phyloP scores from a whole-genome alignment of 2,113 vertebrate species.

The Dendrocopos noguchii region DNA sequence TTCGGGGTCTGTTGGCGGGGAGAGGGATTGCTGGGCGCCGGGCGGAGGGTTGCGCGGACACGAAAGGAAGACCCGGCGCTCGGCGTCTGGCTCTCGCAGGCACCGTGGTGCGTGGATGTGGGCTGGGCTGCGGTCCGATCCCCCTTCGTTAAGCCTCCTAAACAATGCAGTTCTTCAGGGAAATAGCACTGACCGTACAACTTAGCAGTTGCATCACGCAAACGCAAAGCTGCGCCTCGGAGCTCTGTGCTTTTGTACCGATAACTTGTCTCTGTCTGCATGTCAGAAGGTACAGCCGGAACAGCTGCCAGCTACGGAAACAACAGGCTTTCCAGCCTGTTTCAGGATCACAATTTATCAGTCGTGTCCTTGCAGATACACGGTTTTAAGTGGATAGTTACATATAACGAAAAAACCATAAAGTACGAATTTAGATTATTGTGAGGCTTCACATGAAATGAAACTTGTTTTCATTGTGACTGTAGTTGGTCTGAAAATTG shows the following conservation, averaged over 20 bases:
- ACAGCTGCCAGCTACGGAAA: neutral
- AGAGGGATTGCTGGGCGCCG: neutral
- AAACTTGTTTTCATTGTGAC: neutral
- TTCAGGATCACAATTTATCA: accelerated
- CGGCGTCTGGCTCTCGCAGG: neutral
- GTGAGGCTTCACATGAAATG: accelerated
- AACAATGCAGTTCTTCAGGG: neutral
- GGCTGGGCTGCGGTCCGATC: accelerated
- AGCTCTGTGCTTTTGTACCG: neutral
- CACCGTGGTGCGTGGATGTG: neutral
- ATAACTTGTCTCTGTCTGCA: accelerated
- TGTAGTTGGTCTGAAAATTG: neutral
- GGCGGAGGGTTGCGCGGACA: neutral
- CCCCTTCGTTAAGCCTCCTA: too few species aligned
- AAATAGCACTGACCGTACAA: accelerated
- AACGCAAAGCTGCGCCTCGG: neutral
- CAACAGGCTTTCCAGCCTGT: neutral
- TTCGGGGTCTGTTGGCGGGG: neutral
- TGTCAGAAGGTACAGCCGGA: neutral
- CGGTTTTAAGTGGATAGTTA: too few species aligned
- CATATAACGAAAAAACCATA: accelerated
- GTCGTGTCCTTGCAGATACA: accelerated
- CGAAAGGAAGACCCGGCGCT: accelerated
- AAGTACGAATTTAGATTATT: accelerated
- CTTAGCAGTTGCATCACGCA: neutral